Percentiles rank a stretch among this genome's conserved stretches.
Conservation (phyloP, 2,797 vertebrate species). For the Malurus splendens region DNA sequence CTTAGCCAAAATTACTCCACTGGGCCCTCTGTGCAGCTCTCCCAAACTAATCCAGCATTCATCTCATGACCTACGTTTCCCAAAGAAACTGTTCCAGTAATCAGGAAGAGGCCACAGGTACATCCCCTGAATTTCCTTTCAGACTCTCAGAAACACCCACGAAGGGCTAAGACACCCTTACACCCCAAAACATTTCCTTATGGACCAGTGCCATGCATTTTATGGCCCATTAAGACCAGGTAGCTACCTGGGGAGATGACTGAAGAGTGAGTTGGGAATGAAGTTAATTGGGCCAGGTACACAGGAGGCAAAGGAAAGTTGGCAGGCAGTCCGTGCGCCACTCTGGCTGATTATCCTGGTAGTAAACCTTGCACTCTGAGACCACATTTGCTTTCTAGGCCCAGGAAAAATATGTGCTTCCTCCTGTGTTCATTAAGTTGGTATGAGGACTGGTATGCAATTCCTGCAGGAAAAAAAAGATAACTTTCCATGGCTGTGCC, state of each 20-base stretch:
- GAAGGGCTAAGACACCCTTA: not conserved
- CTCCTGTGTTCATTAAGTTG: not conserved
- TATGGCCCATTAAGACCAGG: not conserved
- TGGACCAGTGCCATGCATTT: not conserved
- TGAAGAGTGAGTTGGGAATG: not conserved
- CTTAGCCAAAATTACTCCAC: not conserved
- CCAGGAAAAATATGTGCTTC: slow-evolving; percentile 3
- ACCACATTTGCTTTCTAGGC: not conserved
- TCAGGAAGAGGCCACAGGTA: not conserved
- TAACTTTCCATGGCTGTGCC: not conserved
- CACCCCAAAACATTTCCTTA: not conserved
- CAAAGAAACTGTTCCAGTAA: not conserved
- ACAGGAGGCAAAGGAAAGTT: not conserved
- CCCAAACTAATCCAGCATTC: not conserved
- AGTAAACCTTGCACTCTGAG: not conserved
- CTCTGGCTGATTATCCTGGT: slow-evolving; percentile 11
- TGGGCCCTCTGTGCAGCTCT: not conserved
- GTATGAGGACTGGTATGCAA: not conserved
- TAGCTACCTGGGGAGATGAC: slow-evolving; percentile 1
- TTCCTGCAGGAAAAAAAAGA: not conserved
- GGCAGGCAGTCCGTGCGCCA: fast-evolving
- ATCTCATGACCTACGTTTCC: fast-evolving
- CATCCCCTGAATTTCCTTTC: not conserved
- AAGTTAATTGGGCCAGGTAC: slow-evolving; percentile 33
- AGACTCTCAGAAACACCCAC: not conserved